phyloP scores from a whole-genome alignment of 2,888 invertebrate genomes.

The Zygaena filipendulae region DNA sequence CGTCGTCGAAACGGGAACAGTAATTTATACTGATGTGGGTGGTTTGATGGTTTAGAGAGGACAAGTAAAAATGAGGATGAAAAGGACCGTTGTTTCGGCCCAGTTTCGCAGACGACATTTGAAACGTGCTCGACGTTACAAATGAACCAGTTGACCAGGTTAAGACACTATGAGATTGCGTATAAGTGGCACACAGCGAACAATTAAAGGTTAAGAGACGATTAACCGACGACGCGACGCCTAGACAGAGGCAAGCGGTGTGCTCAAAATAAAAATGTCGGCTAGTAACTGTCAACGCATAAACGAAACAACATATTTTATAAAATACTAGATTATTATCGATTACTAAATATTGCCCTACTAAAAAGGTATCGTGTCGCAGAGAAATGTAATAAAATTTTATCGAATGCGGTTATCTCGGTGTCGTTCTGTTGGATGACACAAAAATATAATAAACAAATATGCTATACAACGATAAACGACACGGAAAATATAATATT shows the following conservation, averaged over 20 bases:
- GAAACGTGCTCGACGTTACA: slow-evolving; percentile 13
- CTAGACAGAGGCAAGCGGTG: slow-evolving; percentile 6
- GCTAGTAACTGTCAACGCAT: too few species aligned
- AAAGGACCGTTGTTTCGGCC: slow-evolving; percentile 45
- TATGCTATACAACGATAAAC: too few species aligned
- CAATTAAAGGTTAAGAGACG: slow-evolving; percentile 26
- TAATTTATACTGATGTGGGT: slow-evolving; percentile 45
- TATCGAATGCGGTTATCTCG: slow-evolving; percentile 37
- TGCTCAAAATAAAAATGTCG: too few species aligned
- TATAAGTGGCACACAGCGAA: slow-evolving; percentile 19
- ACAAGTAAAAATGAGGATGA: slow-evolving; percentile 27
- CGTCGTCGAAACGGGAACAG: slow-evolving; percentile 42
- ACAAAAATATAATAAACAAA: too few species aligned
- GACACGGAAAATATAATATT: too few species aligned
- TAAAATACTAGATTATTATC: too few species aligned
- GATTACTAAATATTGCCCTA: too few species aligned
- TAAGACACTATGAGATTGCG: slow-evolving; percentile 24
- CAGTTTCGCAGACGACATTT: slow-evolving; percentile 22
- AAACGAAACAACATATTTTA: too few species aligned
- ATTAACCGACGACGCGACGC: slow-evolving; percentile 11
- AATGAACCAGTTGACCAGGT: slow-evolving; percentile 30
- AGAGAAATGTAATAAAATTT: slow-evolving; percentile 38
- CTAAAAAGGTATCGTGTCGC: slow-evolving; percentile 41
- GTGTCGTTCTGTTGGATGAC: too few species aligned
- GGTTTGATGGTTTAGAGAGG: slow-evolving; percentile 51